phyloP scores from a whole-genome alignment of 2,797 vertebrate species.

The Anas bahamensis region DNA sequence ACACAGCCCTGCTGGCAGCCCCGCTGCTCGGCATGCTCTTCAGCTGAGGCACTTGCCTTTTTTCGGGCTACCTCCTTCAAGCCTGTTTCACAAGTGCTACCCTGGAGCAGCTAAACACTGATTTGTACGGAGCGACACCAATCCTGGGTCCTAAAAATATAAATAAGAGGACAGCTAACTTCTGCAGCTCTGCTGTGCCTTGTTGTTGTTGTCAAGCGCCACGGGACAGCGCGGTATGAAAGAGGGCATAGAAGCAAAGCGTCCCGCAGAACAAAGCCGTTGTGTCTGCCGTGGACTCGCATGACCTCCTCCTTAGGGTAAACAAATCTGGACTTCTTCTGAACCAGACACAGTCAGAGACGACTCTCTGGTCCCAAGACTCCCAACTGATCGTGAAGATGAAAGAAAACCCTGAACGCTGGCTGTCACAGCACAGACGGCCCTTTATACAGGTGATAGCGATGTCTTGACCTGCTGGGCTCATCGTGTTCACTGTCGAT shows the following conservation, averaged over 20 bases:
- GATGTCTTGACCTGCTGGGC: background rate
- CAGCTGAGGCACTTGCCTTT: background rate
- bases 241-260: background rate
- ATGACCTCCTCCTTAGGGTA: conserved; percentile 36
- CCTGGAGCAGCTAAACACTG: background rate
- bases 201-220: background rate
- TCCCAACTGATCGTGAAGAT: background rate
- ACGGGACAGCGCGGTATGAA: conserved; percentile 13
- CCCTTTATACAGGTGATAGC: background rate
- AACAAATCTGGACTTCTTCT: conserved; percentile 40
- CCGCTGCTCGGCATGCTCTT: background rate
- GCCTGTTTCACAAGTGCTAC: background rate
- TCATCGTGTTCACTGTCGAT: background rate
- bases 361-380: background rate
- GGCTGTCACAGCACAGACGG: background rate
- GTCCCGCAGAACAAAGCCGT: background rate
- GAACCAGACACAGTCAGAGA: background rate
- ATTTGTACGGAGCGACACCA: background rate
- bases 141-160: background rate
- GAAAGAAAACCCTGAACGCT: background rate
- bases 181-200: background rate
- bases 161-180: background rate
- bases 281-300: conserved; percentile 19
- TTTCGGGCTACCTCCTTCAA: background rate
- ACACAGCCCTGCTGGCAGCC: background rate